These are phyloP conservation scores for Abrostola tripartita DNA, from an alignment of 2,888 invertebrate genomes.

Conservation along the genomic window DNA sequence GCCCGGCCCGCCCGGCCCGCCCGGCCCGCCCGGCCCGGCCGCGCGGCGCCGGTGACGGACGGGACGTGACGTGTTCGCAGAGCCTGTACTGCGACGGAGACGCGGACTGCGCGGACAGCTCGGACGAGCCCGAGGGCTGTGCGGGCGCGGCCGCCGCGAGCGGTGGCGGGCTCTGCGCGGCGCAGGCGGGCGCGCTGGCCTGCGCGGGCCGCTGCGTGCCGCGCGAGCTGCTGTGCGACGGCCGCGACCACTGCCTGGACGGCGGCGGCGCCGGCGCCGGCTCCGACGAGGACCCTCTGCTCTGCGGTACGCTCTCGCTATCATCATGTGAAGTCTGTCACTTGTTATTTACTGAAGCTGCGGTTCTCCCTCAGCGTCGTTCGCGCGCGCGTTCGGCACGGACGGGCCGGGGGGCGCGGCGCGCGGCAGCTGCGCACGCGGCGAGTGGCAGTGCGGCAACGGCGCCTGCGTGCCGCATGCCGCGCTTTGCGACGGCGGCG, in stretches of 20 bases:
- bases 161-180: slow-evolving; percentile 28
- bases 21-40: slow-evolving; percentile 47
- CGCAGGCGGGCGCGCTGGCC: slow-evolving; percentile 84
- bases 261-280: slow-evolving; percentile 87
- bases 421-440: slow-evolving; percentile 72
- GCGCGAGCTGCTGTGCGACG: slow-evolving; percentile 91
- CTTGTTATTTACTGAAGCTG: not conserved
- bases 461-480: slow-evolving; percentile 91
- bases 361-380: slow-evolving; percentile 51
- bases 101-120: slow-evolving; percentile 90
- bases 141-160: slow-evolving; percentile 57
- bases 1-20: slow-evolving; percentile 70
- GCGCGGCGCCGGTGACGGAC: not conserved
- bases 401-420: slow-evolving; percentile 79
- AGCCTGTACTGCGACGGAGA: slow-evolving; percentile 91
- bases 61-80: slow-evolving; percentile 53
- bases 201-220: slow-evolving; percentile 91
- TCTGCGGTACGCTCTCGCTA: slow-evolving; percentile 3
- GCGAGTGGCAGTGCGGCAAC: slow-evolving; percentile 91
- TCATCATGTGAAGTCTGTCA: no score
- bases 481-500: slow-evolving; percentile 91
- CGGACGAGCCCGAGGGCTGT: slow-evolving; percentile 90
- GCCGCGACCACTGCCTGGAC: slow-evolving; percentile 91
- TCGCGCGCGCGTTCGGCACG: slow-evolving; percentile 63
- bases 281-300: slow-evolving; percentile 89